These are phyloP conservation scores for Gadus chalcogrammus DNA, from an alignment of 2,113 vertebrate genomes.

Conservation along the genomic window DNA sequence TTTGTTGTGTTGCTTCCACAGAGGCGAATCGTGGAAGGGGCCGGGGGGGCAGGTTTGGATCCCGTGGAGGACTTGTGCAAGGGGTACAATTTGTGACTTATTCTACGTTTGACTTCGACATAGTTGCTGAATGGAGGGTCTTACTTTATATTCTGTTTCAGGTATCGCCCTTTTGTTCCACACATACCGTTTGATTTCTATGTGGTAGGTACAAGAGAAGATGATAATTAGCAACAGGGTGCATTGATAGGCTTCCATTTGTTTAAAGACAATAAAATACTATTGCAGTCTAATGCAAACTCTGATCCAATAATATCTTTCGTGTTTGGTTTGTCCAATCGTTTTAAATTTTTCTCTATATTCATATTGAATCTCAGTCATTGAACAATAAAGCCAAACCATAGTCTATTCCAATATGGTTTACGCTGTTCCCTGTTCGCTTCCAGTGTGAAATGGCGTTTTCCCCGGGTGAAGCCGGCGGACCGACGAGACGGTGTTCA, in stretches of 20 bases:
- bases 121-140: not conserved
- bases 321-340: no score
- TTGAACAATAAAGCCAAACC: no score
- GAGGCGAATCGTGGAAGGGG: constrained; percentile 90
- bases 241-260: no score
- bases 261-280: no score
- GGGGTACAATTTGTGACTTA: constrained; percentile 74
- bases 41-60: constrained; percentile 86
- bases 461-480: constrained; percentile 88
- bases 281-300: no score
- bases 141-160: constrained; percentile 41
- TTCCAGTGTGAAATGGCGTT: constrained; percentile 99
- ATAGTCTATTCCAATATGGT: no score
- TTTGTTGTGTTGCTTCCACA: constrained; percentile 47
- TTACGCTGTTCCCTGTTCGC: no score
- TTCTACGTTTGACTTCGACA: not conserved
- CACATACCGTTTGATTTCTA: constrained; percentile 98
- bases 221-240: no score
- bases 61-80: constrained; percentile 84
- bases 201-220: constrained; percentile 78
- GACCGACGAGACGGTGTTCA: constrained; percentile 87
- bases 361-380: no score
- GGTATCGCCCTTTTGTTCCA: constrained; percentile 94
- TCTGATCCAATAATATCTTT: no score
- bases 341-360: no score